Percentiles rank a stretch among this genome's conserved stretches.
These are phyloP conservation scores for Drosophila sproati DNA, from an alignment of 1,140 invertebrate species.

Conservation along the genomic window DNA sequence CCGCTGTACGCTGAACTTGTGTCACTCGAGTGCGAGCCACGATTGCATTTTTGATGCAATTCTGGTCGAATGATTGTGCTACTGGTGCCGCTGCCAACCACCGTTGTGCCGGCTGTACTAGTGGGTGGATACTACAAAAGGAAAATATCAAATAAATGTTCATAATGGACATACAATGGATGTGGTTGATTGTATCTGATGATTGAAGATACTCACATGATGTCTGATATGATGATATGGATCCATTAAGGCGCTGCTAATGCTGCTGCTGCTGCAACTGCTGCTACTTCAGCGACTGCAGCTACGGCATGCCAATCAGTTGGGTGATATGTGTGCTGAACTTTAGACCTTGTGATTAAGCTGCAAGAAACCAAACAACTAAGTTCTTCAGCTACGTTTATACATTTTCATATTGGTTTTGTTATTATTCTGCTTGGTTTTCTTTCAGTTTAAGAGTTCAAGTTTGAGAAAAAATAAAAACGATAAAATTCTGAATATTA, in stretches of 20 bases:
- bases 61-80: conserved; percentile 85
- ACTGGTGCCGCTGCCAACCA: conserved; percentile 42
- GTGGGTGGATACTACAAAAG: conserved; percentile 67
- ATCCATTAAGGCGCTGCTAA: conserved; percentile 73
- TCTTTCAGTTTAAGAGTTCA: not conserved
- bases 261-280: conserved; percentile 33
- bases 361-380: conserved; percentile 17
- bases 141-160: not conserved
- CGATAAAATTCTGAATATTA: too few species aligned
- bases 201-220: conserved; percentile 66
- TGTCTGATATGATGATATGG: conserved; percentile 83
- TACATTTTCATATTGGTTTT: not conserved
- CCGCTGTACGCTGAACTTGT: conserved; percentile 98
- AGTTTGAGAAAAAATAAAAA: too few species aligned
- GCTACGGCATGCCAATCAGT: conserved; percentile 59
- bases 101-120: conserved; percentile 56
- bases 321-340: conserved; percentile 39
- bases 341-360: conserved; percentile 46
- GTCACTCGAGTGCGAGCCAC: conserved; percentile 95
- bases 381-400: conserved; percentile 10
- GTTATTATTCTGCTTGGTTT: not conserved
- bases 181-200: too few species aligned
- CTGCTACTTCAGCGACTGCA: conserved; percentile 28
- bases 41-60: conserved; percentile 92
- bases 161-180: conserved; percentile 38